These are phyloP conservation scores for Piprites chloris DNA, from an alignment of 2,113 vertebrate species.

Conservation along the genomic window DNA sequence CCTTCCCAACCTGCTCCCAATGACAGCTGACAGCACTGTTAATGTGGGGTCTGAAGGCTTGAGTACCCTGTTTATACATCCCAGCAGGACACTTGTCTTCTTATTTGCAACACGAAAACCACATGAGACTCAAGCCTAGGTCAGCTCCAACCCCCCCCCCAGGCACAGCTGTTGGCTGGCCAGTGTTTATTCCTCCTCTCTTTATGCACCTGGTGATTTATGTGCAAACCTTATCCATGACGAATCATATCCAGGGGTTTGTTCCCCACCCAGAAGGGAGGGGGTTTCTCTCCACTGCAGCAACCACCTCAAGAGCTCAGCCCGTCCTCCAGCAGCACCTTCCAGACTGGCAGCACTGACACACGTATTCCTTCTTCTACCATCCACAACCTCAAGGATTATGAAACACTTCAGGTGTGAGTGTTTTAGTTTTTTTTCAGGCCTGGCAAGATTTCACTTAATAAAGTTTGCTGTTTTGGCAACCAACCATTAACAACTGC, in stretches of 20 bases:
- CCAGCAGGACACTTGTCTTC: background rate
- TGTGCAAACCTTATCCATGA: background rate
- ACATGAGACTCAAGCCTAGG: background rate
- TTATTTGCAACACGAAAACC: background rate
- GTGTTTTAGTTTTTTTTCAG: background rate
- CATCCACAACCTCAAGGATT: constrained; percentile 32
- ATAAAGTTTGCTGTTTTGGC: constrained; percentile 53
- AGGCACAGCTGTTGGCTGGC: background rate
- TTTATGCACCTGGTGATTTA: constrained; percentile 20
- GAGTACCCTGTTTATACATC: background rate
- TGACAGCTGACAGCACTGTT: background rate
- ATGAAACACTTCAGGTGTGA: constrained; percentile 46
- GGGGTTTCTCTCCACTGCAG: background rate
- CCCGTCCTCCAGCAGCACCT: background rate
- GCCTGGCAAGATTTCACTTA: constrained; percentile 45
- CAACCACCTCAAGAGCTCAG: background rate
- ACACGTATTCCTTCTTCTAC: background rate
- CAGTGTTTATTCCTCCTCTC: background rate
- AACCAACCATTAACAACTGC: background rate
- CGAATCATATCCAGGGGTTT: background rate
- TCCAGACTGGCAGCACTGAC: background rate
- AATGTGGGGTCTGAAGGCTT: background rate
- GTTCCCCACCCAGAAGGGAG: constrained; percentile 6
- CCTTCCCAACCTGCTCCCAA: background rate
- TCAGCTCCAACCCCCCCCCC: background rate